A percentile compares a stretch with the other conserved stretches of the same genome.
phyloP scores from a whole-genome alignment of 1,140 invertebrate genomes.

The Drosophila murphyi region DNA sequence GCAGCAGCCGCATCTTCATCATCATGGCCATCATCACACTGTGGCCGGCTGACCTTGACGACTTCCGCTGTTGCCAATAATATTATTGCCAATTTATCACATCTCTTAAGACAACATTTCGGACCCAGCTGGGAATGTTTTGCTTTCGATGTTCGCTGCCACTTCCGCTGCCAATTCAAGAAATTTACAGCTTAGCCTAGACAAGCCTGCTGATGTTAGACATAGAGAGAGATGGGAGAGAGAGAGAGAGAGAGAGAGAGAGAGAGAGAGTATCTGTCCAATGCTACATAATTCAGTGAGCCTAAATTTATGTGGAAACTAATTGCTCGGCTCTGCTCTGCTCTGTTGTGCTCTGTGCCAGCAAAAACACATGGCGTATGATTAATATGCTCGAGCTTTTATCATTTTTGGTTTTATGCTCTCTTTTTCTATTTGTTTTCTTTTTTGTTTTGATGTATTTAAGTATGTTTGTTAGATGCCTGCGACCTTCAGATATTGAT shows the following conservation, averaged over 20 bases:
- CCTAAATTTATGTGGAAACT: slow-evolving; percentile 53
- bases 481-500: slow-evolving; percentile 76
- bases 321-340: slow-evolving; percentile 41
- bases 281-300: slow-evolving; percentile 54
- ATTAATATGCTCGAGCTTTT: slow-evolving; percentile 65
- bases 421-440: neutral
- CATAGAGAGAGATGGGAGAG: neutral
- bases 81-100: slow-evolving; percentile 77
- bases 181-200: slow-evolving; percentile 64
- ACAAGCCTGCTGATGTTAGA: neutral
- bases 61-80: slow-evolving; percentile 64
- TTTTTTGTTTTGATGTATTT: slow-evolving; percentile 9
- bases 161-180: slow-evolving; percentile 75
- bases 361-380: slow-evolving; percentile 75
- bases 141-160: slow-evolving; percentile 31
- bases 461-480: slow-evolving; percentile 2
- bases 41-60: slow-evolving; percentile 58
- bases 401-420: slow-evolving; percentile 51
- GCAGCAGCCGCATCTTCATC: slow-evolving; percentile 23
- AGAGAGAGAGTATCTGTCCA: slow-evolving; percentile 9
- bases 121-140: slow-evolving; percentile 56
- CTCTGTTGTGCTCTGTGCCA: slow-evolving; percentile 41
- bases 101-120: slow-evolving; percentile 52
- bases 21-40: slow-evolving; percentile 28
- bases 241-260: neutral